Base-by-base conservation (phyloP, 2,797 vertebrate genomes). In the Graptemys geographica region DNA sequence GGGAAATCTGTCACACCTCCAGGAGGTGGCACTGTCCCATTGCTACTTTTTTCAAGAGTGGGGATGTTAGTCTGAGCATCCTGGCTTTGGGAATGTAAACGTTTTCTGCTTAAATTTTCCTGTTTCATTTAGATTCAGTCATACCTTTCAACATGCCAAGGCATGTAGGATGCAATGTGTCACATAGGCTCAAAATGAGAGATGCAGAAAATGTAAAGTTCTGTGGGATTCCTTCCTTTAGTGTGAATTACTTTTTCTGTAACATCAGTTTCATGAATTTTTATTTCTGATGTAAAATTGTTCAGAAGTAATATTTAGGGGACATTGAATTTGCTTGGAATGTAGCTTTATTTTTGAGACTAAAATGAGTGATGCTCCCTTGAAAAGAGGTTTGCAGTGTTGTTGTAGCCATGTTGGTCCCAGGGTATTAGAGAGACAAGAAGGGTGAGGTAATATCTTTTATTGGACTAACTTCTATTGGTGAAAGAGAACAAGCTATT, bases 11-110 rank as follows among this genome's bases (percentile, higher is more conserved):
- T 55, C 21, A 55, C 21, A 53, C 21, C 53, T 55, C 7, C 28
- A 33, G 28, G 31, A 62, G 15, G 15, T 28, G 13, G 7, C 59
- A 62, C 31, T 62, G 59, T 62, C 59, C 90, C 28, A 80, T 10
- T 59, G 4, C 0, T 55, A 56, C 3, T 37, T 52, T 69, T 53
- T 76, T 72, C 74, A 16, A 4, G 4, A 57, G 7, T 0, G 2
- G 37, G 25, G 13, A 31, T 8, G 37, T 74, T 74, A 25, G 69
- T 6, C 21, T 72, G 33, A 79, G 37, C 41, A 62, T 1, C 0
- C 69, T 89, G 79, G 2, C 3, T 80, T 57, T 79, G 3, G 21
- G 69, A 74, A 44, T 41, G 18, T 23, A 49, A 76, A 44, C 31
- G 4, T 3, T 56, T 88, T 2, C 18, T 89, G 3, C 74, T 52